Conservation (phyloP, 2,113 vertebrate genomes). For the Myotis lucifugus region DNA sequence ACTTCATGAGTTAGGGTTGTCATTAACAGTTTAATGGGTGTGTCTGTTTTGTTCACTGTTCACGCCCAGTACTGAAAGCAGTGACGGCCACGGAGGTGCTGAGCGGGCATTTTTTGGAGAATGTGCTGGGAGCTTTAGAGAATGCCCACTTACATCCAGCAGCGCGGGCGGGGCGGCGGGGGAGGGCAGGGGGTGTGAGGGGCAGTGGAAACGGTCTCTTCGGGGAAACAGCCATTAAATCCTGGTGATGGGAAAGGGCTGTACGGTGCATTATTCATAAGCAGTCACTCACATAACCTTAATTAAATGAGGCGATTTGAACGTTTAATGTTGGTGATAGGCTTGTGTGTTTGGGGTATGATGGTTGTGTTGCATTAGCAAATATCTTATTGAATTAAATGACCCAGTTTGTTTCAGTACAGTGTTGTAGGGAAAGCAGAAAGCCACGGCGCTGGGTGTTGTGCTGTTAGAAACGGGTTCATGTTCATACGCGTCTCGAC, state of each 20-base stretch:
- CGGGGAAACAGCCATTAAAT: neutral
- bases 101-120: neutral
- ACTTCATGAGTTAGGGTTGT: no score
- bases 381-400: slow-evolving; percentile 53
- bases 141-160: neutral
- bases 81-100: neutral
- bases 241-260: slow-evolving; percentile 32
- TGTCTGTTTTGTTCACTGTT: neutral
- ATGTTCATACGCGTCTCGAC: neutral
- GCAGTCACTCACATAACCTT: neutral
- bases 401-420: neutral
- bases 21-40: neutral
- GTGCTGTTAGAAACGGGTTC: neutral
- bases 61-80: neutral
- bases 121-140: neutral
- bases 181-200: neutral
- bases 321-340: slow-evolving; percentile 55
- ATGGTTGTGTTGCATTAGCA: slow-evolving; percentile 39
- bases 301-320: slow-evolving; percentile 62
- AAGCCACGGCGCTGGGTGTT: neutral
- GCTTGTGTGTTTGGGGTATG: slow-evolving; percentile 18
- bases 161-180: neutral
- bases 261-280: slow-evolving; percentile 55
- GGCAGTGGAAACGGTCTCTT: neutral
- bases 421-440: neutral